Base-by-base conservation (phyloP, 2,888 invertebrate species). In the Campoplex capitator region DNA sequence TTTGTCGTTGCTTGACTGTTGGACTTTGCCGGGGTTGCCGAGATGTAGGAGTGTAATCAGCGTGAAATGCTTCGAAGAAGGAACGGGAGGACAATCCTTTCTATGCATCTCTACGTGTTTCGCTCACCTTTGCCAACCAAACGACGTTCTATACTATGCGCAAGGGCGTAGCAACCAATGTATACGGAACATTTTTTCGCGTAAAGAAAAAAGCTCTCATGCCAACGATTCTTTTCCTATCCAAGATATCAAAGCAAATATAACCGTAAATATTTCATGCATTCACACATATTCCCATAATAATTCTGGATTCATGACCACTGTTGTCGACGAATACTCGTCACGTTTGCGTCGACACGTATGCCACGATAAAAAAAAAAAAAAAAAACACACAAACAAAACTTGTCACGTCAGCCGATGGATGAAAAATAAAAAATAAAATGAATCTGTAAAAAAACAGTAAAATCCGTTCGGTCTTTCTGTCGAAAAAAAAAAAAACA, bases 1-100 rank as follows among this genome's bases (percentile, higher is more conserved):
- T 77, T 76, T 81, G 71, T 85, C 81, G 56, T n/a, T 45, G 71
- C 32, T 62, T 78, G 73, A 82, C 76, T 81, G 89, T 83, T 87
- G 85, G 89, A 79, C 65, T 56, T 28, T 48, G 65, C 67, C 51
- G 18, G 75, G 23, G n/a, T 48, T 70, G 58, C 45, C 62, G 83
- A 79, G 70, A 79, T 83, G 89, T 88, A 84, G 56, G 86, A 89
- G 90, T 90, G 91, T 92, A 92, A 92, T 92, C 91, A 92, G 90
- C 89, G 89, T 91, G 90, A 92, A 92, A 92, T 91, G 91, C 90
- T 91, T 89, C 90, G 58, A 70, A 73, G 32, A 48, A 38, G 58
- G 32, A 42, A 35, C 35, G 73, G 51, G 51, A 23, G 73, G 38
- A 89, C 88, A 89, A 90, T 89, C 88, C 90, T 90, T 88, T 88